Base-by-base conservation (phyloP, 2,113 vertebrate genomes). In the Elachura formosa region DNA sequence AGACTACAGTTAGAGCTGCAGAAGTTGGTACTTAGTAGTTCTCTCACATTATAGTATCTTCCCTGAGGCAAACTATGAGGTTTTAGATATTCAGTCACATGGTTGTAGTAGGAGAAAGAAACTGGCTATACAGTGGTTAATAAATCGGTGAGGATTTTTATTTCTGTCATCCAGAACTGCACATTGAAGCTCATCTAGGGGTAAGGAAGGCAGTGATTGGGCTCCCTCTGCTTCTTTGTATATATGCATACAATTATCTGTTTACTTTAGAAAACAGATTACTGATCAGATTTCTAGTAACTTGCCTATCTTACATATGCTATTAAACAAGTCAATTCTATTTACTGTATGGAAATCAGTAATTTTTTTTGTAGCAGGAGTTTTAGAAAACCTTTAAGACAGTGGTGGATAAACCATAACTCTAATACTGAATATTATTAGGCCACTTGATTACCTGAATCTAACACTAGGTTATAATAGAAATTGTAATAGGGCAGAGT, bases 11-110 rank as follows among this genome's bases (percentile, higher is more conserved):
- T 67, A 45, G 52, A 81, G 34, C 43, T 81, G 59, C 61, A 71
- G 64, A 48, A 87, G 18, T 28, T 68, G 26, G 72, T 64, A 43
- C 22, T 72, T 89, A 29, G 23, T 38, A n/a, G 26, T 59, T 81
- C 20, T 83, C 12, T 12, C 72, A 38, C 14, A 10, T 73, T 77
- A 3, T 19, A 25, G 1, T 34, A 11, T 17, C 28, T 63, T 86
- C 28, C 62, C 11, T 33, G 55, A 66, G 68, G 56, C 21, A 25
- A 59, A 79, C 23, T 75, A 6, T 21, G 36, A 56, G 16, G 20
- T 61, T 8, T 36, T 67, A 28, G 0, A 1, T 55, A 10, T 55
- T 73, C 12, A 63, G 43, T 59, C 25, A 55, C 2, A 1, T 40
- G 34, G 38, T 49, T 66, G 52, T 25, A 41, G 58, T 4, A 45